Percentiles rank a stretch among this genome's conserved stretches.
Conservation (phyloP, 2,797 vertebrate species). For the Pseudochirops corinnae region DNA sequence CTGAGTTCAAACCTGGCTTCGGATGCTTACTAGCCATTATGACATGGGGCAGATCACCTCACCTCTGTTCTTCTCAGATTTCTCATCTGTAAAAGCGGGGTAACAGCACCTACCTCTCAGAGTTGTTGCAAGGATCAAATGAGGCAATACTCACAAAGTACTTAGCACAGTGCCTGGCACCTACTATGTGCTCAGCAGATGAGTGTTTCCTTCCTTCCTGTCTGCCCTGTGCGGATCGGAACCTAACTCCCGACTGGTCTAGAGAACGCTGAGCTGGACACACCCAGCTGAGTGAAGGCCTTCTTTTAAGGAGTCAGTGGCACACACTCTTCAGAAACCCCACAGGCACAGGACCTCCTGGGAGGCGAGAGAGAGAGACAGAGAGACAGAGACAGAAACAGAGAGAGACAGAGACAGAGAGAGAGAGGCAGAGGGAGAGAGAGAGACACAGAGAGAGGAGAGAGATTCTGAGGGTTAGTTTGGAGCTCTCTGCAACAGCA, state of each 20-base stretch:
- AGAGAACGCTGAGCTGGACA: background rate
- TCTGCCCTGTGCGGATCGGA: background rate
- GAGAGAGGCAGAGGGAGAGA: no score
- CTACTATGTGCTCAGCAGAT: background rate
- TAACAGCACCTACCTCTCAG: background rate
- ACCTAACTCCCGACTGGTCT: background rate
- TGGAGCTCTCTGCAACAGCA: background rate
- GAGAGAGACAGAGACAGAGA: no score
- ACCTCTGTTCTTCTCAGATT: background rate
- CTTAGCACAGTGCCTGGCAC: background rate
- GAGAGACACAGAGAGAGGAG: no score
- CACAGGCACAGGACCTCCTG: background rate
- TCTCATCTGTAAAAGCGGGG: background rate
- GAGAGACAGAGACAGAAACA: no score
- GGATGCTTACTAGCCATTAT: background rate
- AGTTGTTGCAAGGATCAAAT: background rate
- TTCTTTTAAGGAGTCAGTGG: background rate
- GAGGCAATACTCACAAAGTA: background rate
- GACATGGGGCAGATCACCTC: background rate
- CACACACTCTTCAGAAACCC: background rate
- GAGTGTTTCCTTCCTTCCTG: background rate
- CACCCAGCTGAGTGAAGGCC: background rate
- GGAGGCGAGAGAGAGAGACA: background rate
- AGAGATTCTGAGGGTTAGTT: background rate
- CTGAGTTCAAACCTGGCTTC: background rate